Conservation (phyloP, 2,888 invertebrate genomes). For the Ichneumon xanthorius region DNA sequence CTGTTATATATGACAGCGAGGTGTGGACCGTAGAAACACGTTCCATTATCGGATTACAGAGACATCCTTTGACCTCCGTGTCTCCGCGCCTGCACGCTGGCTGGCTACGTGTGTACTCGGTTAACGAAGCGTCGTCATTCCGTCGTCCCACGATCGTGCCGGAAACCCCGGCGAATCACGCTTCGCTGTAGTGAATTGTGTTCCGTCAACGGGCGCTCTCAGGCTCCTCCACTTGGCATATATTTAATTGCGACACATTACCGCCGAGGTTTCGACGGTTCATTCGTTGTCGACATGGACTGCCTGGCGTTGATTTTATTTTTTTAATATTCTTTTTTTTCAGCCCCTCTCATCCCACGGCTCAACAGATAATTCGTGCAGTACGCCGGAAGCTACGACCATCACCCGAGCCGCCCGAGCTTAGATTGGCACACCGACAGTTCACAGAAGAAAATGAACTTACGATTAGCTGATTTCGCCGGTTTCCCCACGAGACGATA, state of each 20-base stretch:
- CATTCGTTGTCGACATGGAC: not conserved
- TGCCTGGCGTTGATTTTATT: not conserved
- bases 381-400: no score
- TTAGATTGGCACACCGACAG: not conserved
- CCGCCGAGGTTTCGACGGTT: not conserved
- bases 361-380: no score
- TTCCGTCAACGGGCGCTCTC: not conserved
- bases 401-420: no score
- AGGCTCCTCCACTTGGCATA: not conserved
- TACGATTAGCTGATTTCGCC: not conserved
- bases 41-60: constrained; percentile 61
- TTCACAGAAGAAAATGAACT: not conserved
- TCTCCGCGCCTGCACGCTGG: constrained; percentile 17
- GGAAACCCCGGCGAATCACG: constrained; percentile 31
- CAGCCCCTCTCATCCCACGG: no score
- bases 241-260: constrained; percentile 3
- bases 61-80: constrained; percentile 56
- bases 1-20: not conserved
- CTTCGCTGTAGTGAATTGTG: constrained; percentile 14
- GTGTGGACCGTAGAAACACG: constrained; percentile 18
- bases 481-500: not conserved
- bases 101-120: constrained; percentile 42
- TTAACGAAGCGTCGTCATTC: constrained; percentile 61
- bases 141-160: constrained; percentile 30
- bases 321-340: not conserved